These are phyloP conservation scores for Chrysogorgia sp. DNA, from an alignment of 92 coral and sea anemone species.

Conservation along the genomic window DNA sequence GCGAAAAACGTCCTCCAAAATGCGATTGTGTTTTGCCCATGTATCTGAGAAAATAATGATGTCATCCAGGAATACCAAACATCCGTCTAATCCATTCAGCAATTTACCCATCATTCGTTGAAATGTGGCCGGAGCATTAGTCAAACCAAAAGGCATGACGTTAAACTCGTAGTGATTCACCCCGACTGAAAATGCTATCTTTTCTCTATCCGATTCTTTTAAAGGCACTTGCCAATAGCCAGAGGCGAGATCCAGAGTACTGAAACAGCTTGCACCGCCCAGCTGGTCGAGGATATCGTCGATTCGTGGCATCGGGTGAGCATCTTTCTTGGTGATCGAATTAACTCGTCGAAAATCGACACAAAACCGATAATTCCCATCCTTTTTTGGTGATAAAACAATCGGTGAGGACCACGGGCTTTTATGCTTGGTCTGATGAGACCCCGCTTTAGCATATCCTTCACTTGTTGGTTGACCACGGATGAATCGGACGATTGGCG, in stretches of 20 bases:
- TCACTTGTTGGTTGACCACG: slow-evolving; percentile 19
- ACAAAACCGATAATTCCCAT: slow-evolving; percentile 36
- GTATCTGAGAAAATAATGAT: slow-evolving; percentile 20
- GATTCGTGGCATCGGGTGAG: slow-evolving; percentile 14
- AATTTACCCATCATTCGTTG: slow-evolving; percentile 18
- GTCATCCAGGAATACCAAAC: too few relatives aligned
- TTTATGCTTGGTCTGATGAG: slow-evolving; percentile 27
- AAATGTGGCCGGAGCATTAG: too few relatives aligned
- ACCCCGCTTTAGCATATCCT: slow-evolving; percentile 6
- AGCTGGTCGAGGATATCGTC: slow-evolving; percentile 22
- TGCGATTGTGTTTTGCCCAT: slow-evolving; percentile 8
- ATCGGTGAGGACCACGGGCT: slow-evolving; percentile 20
- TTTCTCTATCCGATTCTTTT: neutral
- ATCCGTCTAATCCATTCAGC: too few relatives aligned
- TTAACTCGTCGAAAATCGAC: slow-evolving; percentile 11
- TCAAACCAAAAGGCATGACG: slow-evolving; percentile 28
- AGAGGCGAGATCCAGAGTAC: slow-evolving; percentile 13
- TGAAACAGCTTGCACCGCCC: slow-evolving; percentile 6
- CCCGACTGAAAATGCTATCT: neutral
- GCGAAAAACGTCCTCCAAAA: slow-evolving; percentile 15
- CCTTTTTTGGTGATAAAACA: slow-evolving; percentile 18
- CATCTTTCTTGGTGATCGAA: slow-evolving; percentile 18
- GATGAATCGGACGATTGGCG: too few relatives aligned
- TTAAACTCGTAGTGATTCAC: slow-evolving; percentile 22
- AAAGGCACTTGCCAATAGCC: slow-evolving; percentile 20